These are phyloP conservation scores for Blastobasis lacticolella DNA, from an alignment of 2,888 invertebrate species.

Conservation along the genomic window DNA sequence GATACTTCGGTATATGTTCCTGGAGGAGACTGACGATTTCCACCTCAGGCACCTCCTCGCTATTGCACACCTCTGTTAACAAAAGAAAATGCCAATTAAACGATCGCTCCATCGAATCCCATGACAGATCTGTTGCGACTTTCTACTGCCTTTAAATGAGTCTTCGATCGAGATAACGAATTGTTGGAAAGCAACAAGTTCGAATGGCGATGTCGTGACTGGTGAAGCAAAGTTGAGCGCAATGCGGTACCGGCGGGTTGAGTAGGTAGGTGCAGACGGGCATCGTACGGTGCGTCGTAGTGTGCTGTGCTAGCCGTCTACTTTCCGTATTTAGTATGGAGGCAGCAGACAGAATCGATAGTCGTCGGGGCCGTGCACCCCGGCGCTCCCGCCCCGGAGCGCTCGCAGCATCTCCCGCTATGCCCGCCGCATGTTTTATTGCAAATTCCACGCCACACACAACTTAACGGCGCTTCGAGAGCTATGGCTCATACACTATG, in stretches of 20 bases:
- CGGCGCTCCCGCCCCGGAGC: conserved; percentile 16
- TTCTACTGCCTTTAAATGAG: conserved; percentile 23
- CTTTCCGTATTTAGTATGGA: conserved; percentile 50
- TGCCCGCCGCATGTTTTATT: too few relatives aligned
- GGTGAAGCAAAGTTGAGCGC: conserved; percentile 41
- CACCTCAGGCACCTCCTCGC: conserved; percentile 94
- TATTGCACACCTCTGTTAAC: conserved; percentile 90
- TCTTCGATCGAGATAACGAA: conserved; percentile 32
- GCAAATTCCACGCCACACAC: too few relatives aligned
- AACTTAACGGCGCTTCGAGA: too few relatives aligned
- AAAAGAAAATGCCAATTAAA: conserved; percentile 29
- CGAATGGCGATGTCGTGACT: conserved; percentile 43
- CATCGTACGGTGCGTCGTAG: conserved; percentile 22
- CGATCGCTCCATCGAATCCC: conserved; percentile 2
- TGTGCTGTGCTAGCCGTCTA: conserved; percentile 19
- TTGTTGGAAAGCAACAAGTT: conserved; percentile 42
- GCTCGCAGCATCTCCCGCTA: too few relatives aligned
- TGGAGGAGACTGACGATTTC: conserved; percentile 96
- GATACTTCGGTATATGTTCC: conserved; percentile 96
- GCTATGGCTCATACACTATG: too few relatives aligned
- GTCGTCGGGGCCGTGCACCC: conserved; percentile 42
- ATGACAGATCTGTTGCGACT: conserved; percentile 17
- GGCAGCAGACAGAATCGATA: conserved; percentile 66
- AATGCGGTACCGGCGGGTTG: conserved; percentile 31
- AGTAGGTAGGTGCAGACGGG: conserved; percentile 20